phyloP scores from a whole-genome alignment of 2,888 invertebrate species.

The Erebia aethiops region DNA sequence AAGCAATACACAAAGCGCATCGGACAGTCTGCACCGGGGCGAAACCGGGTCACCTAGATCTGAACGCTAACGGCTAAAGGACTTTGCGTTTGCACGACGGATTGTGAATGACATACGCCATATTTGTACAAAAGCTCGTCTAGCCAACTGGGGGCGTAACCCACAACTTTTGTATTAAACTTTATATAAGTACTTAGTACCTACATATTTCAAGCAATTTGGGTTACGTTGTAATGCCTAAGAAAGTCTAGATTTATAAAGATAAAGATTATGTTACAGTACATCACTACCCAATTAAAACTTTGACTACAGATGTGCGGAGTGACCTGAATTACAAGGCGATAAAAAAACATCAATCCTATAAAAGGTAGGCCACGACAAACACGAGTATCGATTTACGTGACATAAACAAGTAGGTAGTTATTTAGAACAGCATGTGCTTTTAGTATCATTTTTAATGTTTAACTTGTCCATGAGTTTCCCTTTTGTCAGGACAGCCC shows the following conservation, averaged over 20 bases:
- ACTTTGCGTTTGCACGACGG: constrained; percentile 41
- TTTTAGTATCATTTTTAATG: constrained; percentile 46
- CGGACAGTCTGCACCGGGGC: constrained; percentile 46
- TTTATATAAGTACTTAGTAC: no score
- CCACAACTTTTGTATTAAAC: constrained; percentile 5
- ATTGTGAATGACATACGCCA: constrained; percentile 31
- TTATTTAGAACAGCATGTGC: constrained; percentile 46
- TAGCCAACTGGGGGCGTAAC: constrained; percentile 8
- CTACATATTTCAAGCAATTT: neutral
- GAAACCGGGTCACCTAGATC: constrained; percentile 48
- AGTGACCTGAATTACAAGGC: constrained; percentile 8
- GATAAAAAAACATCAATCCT: constrained; percentile 23
- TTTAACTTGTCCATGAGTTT: constrained; percentile 14
- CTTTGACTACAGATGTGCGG: constrained; percentile 2
- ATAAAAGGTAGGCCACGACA: constrained; percentile 27
- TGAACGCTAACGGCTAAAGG: constrained; percentile 40
- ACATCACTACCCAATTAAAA: no score
- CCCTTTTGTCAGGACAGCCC: neutral
- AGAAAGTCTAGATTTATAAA: no score
- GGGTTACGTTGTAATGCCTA: no score
- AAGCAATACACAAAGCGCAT: constrained; percentile 60
- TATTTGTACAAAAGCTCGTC: constrained; percentile 25
- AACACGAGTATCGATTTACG: constrained; percentile 40
- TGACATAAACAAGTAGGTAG: constrained; percentile 38
- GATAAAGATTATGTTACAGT: no score